A percentile compares a stretch with the other conserved stretches of the same genome.
phyloP scores from a whole-genome alignment of 1,140 invertebrate species.

The Anadara kagoshimensis region DNA sequence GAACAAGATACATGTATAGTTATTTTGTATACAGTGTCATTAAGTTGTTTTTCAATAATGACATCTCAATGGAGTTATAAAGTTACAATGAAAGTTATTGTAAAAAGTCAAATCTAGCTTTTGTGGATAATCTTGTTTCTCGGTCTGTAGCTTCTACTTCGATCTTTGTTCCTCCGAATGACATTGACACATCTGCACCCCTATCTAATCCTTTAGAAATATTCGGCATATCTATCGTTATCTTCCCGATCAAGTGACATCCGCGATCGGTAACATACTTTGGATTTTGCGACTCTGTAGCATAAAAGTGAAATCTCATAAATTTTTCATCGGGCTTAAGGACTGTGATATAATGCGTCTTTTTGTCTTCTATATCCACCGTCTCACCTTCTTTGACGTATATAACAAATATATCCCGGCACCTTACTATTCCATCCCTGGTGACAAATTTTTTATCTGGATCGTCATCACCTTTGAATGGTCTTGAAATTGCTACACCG shows the following conservation, averaged over 20 bases:
- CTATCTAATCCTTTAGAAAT: slow-evolving; percentile 14
- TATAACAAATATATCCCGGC: slow-evolving; percentile 36
- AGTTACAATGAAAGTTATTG: background rate
- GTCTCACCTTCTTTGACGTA: slow-evolving; percentile 31
- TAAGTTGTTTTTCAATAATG: no score
- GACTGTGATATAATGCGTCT: background rate
- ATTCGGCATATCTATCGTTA: slow-evolving; percentile 21
- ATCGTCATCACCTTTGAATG: slow-evolving; percentile 12
- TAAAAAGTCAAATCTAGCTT: slow-evolving; percentile 26
- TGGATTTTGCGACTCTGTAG: slow-evolving; percentile 13
- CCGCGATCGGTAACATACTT: slow-evolving; percentile 20
- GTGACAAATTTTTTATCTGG: slow-evolving; percentile 10
- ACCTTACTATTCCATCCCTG: slow-evolving; percentile 14
- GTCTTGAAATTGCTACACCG: slow-evolving; percentile 5
- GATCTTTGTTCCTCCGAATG: slow-evolving; percentile 36
- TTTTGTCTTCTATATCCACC: background rate
- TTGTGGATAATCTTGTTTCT: slow-evolving; percentile 2
- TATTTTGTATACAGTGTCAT: no score
- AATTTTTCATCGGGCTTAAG: slow-evolving; percentile 11
- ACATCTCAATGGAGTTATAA: no score
- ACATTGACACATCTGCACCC: slow-evolving; percentile 20
- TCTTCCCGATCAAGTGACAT: slow-evolving; percentile 13
- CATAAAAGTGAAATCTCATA: slow-evolving; percentile 10
- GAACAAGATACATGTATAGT: no score
- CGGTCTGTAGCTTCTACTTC: slow-evolving; percentile 19